Conservation (phyloP, 1,140 invertebrate genomes). For the Megalopta genalis region DNA sequence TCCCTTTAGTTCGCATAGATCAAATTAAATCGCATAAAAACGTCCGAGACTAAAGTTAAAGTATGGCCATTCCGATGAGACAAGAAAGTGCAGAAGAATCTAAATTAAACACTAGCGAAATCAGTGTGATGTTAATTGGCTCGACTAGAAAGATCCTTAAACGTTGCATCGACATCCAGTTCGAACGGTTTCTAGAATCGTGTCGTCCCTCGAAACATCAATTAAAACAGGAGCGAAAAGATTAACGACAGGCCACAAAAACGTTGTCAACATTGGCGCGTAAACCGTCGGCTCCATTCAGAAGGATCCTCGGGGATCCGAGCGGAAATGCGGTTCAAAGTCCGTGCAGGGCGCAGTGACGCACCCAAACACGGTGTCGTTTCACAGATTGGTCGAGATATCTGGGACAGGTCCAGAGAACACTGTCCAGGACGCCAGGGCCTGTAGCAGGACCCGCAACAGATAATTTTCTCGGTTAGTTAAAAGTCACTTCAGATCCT, state of each 20-base stretch:
- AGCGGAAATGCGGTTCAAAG: constrained; percentile 8
- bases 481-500: constrained; percentile 69
- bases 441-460: constrained; percentile 47
- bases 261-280: neutral
- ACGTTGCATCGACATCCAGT: too few relatives aligned
- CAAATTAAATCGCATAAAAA: too few relatives aligned
- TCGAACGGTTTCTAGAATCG: too few relatives aligned
- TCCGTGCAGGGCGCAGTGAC: neutral
- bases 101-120: too few relatives aligned
- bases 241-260: neutral
- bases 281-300: constrained; percentile 9
- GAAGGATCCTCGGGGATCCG: neutral
- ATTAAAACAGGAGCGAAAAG: neutral
- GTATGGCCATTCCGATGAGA: too few relatives aligned
- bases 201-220: neutral
- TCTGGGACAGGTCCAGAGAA: constrained; percentile 56
- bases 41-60: too few relatives aligned
- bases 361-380: constrained; percentile 36
- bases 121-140: too few relatives aligned
- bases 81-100: too few relatives aligned
- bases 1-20: too few relatives aligned
- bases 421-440: constrained; percentile 71
- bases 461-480: constrained; percentile 72
- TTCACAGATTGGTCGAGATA: constrained; percentile 58
- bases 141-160: too few relatives aligned